Evolutionary conservation across 2,113 vertebrate genomes (phyloP).

Genomic region (Brachyhypopomus occidentalis): DNA sequence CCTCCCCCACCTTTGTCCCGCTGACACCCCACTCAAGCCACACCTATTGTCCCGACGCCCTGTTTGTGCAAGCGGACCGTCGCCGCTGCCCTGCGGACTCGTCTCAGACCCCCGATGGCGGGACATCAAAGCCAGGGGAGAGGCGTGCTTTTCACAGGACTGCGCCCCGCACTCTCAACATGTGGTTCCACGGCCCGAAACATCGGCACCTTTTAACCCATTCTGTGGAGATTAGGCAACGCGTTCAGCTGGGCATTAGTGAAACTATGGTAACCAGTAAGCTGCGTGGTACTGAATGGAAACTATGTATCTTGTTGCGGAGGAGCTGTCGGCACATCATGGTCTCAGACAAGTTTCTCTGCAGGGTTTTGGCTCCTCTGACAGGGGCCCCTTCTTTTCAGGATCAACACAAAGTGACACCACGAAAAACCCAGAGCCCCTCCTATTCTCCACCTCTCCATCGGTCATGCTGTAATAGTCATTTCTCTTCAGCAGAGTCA

Average conservation of each 20-base stretch:
- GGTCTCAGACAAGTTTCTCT: slow-evolving; percentile 89
- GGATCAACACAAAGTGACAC: slow-evolving; percentile 83
- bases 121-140: slow-evolving; percentile 90
- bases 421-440: slow-evolving; percentile 70
- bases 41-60: slow-evolving; percentile 69
- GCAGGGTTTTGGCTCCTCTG: slow-evolving; percentile 87
- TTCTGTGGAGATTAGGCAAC: slow-evolving; percentile 97
- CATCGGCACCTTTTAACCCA: slow-evolving; percentile 99
- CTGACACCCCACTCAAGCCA: slow-evolving; percentile 62
- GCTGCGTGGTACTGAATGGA: slow-evolving; percentile 96
- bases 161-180: slow-evolving; percentile 93
- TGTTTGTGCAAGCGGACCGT: slow-evolving; percentile 46
- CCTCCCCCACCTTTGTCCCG: slow-evolving; percentile 46
- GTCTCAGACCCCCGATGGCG: slow-evolving; percentile 81
- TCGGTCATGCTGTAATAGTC: slow-evolving; percentile 76
- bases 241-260: slow-evolving; percentile 97
- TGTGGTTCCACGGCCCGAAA: slow-evolving; percentile 94
- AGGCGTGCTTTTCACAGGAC: slow-evolving; percentile 87
- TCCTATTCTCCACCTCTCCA: slow-evolving; percentile 67
- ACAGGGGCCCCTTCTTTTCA: slow-evolving; percentile 82
- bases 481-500: slow-evolving; percentile 87
- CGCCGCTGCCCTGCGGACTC: slow-evolving; percentile 72
- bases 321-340: slow-evolving; percentile 87
- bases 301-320: slow-evolving; percentile 99
- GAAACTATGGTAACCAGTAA: slow-evolving; percentile 99